Evolutionary conservation across 2,888 invertebrate species (phyloP).

Genomic region (Tromatobia lineatoria): DNA sequence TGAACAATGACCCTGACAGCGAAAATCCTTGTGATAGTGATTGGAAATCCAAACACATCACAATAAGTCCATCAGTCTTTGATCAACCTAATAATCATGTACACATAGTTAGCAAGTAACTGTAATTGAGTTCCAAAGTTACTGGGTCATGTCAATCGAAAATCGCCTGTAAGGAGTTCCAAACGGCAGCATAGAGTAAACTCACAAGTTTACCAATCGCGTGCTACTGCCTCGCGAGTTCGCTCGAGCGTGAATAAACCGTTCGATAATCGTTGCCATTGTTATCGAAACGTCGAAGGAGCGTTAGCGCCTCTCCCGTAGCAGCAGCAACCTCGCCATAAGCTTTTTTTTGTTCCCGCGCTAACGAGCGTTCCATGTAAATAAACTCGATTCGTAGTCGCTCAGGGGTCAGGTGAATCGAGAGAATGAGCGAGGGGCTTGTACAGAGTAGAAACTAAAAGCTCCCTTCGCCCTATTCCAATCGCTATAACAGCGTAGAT

Average conservation of each 20-base stretch:
- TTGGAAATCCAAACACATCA: too few relatives aligned
- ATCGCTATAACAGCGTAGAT: neutral
- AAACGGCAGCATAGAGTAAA: neutral
- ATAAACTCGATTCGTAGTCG: conserved; percentile 56
- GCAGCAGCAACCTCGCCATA: conserved; percentile 37
- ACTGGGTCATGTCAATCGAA: conserved; percentile 7
- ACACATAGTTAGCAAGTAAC: conserved; percentile 1
- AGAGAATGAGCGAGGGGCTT: conserved; percentile 18
- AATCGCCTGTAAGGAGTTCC: neutral
- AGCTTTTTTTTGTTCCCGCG: conserved; percentile 57
- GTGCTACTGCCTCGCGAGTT: conserved; percentile 11
- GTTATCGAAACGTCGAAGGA: conserved; percentile 49
- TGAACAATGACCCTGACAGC: too few relatives aligned
- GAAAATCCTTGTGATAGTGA: too few relatives aligned
- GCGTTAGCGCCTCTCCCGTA: conserved; percentile 30
- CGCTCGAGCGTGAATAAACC: conserved; percentile 39
- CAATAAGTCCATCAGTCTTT: neutral
- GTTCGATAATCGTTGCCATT: conserved; percentile 56
- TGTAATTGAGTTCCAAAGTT: conserved; percentile 10
- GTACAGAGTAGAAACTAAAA: conserved; percentile 44
- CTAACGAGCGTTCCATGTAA: conserved; percentile 68
- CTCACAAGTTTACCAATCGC: conserved; percentile 34
- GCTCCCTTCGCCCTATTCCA: neutral
- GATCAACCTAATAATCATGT: neutral
- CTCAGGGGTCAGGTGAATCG: conserved; percentile 23